Percentiles rank a stretch among this genome's conserved stretches.
Conservation (phyloP, 2,888 invertebrate species). For the Hipparchia semele region DNA sequence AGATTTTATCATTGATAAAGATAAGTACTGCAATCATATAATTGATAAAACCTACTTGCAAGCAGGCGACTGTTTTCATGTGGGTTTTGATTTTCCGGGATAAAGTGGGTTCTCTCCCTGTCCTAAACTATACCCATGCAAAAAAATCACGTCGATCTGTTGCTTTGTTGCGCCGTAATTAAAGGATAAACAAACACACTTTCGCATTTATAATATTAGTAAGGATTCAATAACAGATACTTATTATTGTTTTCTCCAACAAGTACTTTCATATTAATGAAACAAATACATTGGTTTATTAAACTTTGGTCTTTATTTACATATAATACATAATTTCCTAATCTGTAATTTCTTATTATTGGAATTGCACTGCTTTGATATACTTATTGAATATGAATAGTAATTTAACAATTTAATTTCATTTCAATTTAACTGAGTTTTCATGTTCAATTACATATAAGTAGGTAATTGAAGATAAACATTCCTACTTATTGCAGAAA, state of each 20-base stretch:
- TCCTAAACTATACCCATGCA: no score
- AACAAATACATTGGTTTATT: conserved; percentile 24
- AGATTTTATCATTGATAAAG: no score
- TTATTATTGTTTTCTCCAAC: no score
- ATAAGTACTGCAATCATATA: neutral
- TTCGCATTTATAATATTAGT: no score
- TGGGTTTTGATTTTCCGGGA: no score
- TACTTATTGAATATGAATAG: conserved; percentile 14
- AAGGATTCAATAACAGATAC: no score
- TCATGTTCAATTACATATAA: neutral
- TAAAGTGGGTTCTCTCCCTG: no score
- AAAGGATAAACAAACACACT: no score
- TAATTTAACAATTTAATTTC: neutral
- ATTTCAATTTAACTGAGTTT: neutral
- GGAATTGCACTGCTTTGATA: conserved; percentile 13
- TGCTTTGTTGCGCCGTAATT: no score
- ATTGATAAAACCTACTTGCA: no score
- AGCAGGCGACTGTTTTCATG: no score
- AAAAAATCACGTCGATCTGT: no score
- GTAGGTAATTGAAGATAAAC: neutral
- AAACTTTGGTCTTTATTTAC: conserved; percentile 43
- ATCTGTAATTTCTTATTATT: conserved; percentile 19
- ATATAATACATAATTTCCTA: conserved; percentile 38
- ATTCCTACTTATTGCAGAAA: neutral
- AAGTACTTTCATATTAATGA: neutral